These are phyloP conservation scores for Helarctos malayanus DNA, from an alignment of 2,797 vertebrate species.

Conservation along the genomic window DNA sequence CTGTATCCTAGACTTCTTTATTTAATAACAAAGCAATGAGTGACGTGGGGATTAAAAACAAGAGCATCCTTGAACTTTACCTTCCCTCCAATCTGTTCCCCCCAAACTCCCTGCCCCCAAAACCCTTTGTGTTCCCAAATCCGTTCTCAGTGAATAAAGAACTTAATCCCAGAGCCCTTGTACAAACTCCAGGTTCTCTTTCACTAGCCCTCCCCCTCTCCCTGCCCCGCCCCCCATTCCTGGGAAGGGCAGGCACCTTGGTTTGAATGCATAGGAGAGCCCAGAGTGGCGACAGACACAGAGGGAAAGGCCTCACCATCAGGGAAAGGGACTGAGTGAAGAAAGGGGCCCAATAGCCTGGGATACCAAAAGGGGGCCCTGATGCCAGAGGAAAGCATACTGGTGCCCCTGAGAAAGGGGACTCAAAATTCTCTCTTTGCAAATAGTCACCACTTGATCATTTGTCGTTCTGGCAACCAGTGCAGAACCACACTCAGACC, in stretches of 20 bases:
- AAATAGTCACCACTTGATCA: neutral
- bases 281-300: neutral
- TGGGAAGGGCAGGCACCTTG: neutral
- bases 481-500: neutral
- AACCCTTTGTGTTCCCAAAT: neutral
- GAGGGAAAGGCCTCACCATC: neutral
- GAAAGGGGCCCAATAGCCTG: neutral
- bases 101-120: neutral
- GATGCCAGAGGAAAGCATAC: neutral
- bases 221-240: neutral
- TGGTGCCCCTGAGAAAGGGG: neutral
- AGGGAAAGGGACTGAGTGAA: neutral
- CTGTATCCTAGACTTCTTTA: neutral
- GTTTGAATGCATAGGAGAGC: neutral
- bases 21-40: neutral
- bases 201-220: neutral
- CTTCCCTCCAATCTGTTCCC: neutral
- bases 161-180: neutral
- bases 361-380: neutral
- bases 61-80: neutral
- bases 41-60: neutral
- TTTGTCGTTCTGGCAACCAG: neutral
- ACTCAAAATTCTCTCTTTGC: neutral
- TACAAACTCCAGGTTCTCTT: neutral
- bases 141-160: neutral